A percentile compares a stretch with the other conserved stretches of the same genome.
These are phyloP conservation scores for Phaethon lepturus DNA, from an alignment of 2,113 vertebrate genomes.

Conservation along the genomic window DNA sequence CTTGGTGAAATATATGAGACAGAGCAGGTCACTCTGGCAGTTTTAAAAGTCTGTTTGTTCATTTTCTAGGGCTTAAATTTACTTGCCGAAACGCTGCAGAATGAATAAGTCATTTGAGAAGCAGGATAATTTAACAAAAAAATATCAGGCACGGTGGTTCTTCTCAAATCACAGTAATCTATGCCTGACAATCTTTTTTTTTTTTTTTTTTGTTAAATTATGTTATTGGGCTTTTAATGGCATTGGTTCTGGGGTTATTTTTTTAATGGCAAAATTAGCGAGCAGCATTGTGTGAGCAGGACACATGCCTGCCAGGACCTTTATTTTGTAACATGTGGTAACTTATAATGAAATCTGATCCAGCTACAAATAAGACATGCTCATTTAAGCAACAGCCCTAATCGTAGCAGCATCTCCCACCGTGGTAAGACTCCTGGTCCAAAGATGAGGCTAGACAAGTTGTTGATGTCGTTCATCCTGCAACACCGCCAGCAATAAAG, in stretches of 20 bases:
- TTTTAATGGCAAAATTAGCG: conserved; percentile 33
- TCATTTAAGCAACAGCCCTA: conserved; percentile 34
- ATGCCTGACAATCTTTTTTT: conserved; percentile 8
- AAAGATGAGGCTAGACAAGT: background rate
- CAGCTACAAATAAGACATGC: conserved; percentile 54
- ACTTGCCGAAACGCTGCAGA: background rate
- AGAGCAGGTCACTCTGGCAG: background rate
- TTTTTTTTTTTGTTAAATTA: background rate
- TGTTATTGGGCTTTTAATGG: conserved; percentile 49
- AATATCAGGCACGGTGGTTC: fast-evolving
- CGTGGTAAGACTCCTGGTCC: conserved; percentile 42
- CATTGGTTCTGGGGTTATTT: conserved; percentile 1
- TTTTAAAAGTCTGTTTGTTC: background rate
- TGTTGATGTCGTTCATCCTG: conserved; percentile 15
- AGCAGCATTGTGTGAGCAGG: conserved; percentile 45
- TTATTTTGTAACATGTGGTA: conserved; percentile 68
- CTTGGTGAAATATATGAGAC: background rate
- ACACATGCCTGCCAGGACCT: conserved; percentile 57
- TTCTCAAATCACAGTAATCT: background rate
- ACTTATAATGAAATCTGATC: conserved; percentile 41
- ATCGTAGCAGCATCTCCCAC: background rate
- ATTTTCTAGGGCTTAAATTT: background rate
- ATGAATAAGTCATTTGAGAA: background rate
- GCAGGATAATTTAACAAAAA: background rate
- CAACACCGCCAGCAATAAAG: background rate